Percentiles rank a stretch among this genome's conserved stretches.
These are phyloP conservation scores for Wasmannia auropunctata DNA, from an alignment of 1,140 invertebrate genomes.

Conservation along the genomic window DNA sequence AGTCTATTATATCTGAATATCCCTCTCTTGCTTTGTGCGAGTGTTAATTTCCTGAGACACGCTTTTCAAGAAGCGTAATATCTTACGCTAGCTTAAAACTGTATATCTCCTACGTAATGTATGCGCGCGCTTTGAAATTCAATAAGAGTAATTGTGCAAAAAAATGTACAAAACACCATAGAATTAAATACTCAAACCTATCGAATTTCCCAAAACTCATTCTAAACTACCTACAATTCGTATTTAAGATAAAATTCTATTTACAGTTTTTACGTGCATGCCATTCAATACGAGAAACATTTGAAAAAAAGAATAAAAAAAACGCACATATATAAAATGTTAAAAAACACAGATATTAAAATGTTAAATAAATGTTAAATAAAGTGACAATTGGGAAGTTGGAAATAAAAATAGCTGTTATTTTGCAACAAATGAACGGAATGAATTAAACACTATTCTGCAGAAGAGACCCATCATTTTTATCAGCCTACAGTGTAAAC, in stretches of 20 bases:
- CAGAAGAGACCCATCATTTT: neutral
- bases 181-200: neutral
- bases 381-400: neutral
- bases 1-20: conserved; percentile 13
- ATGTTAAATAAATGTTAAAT: neutral
- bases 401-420: neutral
- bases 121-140: neutral
- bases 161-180: neutral
- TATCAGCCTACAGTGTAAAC: neutral
- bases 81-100: conserved; percentile 35
- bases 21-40: conserved; percentile 23
- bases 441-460: neutral
- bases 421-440: neutral
- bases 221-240: neutral
- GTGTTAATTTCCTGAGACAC: conserved; percentile 35
- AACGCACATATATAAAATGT: neutral
- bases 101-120: neutral
- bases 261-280: too few relatives aligned
- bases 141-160: neutral
- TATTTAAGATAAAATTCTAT: neutral
- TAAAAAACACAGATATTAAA: neutral
- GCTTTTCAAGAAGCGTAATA: conserved; percentile 25
- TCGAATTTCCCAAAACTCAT: neutral
- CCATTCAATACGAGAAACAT: neutral
- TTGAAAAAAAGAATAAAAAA: neutral